These are phyloP conservation scores for Paraplagusia blochii DNA, from an alignment of 2,113 vertebrate genomes.

Conservation along the genomic window DNA sequence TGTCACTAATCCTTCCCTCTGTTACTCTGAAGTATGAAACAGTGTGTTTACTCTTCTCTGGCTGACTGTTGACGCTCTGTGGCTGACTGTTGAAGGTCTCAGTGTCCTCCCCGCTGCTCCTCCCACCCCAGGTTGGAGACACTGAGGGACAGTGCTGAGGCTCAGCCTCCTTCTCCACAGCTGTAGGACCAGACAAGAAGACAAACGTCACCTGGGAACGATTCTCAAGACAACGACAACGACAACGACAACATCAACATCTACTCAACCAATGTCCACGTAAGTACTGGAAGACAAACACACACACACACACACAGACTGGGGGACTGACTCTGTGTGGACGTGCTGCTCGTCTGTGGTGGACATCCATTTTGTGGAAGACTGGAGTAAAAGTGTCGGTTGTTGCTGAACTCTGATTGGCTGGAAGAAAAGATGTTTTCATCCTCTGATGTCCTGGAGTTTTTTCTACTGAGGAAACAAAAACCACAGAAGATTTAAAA, in stretches of 20 bases:
- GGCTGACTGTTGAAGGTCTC: constrained; percentile 78
- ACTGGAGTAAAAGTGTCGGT: constrained; percentile 70
- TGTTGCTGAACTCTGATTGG: constrained; percentile 66
- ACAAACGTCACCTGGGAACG: constrained; percentile 2
- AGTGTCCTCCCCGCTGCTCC: constrained; percentile 77
- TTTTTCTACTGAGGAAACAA: constrained; percentile 48
- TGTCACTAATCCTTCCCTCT: too few relatives aligned
- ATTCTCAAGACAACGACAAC: not conserved
- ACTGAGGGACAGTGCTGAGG: constrained; percentile 63
- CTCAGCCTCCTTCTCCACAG: constrained; percentile 52
- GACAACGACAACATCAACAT: too few relatives aligned
- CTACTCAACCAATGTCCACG: too few relatives aligned
- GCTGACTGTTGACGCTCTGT: constrained; percentile 75
- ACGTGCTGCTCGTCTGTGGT: constrained; percentile 53
- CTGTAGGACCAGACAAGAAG: constrained; percentile 24
- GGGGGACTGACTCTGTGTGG: constrained; percentile 64
- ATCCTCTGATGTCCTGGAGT: constrained; percentile 55
- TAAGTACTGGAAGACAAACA: too few relatives aligned
- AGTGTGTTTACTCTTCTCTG: constrained; percentile 71
- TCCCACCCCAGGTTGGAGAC: constrained; percentile 80
- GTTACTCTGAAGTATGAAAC: not conserved
- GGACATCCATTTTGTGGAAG: constrained; percentile 39
- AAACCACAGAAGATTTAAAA: not conserved
- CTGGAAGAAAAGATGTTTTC: constrained; percentile 48
- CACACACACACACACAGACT: not conserved